Evolutionary conservation across 92 coral and sea anemone species (phyloP).

Genomic region (Phenganax subtilis): DNA sequence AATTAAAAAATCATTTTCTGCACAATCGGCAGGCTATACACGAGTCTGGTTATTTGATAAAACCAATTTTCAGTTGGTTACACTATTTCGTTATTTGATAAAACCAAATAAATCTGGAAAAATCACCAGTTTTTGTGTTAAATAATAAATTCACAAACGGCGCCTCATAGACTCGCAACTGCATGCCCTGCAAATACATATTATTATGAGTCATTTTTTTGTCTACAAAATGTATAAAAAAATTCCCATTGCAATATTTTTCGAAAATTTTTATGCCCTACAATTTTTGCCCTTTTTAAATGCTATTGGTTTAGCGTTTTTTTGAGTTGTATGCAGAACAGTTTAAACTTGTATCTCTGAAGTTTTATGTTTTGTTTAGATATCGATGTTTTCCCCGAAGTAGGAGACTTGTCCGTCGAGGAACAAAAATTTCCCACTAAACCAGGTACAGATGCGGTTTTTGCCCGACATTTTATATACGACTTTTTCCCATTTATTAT

Average conservation of each 20-base stretch:
- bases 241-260: no score
- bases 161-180: not conserved
- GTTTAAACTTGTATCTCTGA: not conserved
- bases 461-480: not conserved
- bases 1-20: no score
- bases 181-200: not conserved
- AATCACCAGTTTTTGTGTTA: no score
- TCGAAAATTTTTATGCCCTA: no score
- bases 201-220: not conserved
- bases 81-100: no score
- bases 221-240: no score
- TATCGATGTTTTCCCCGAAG: conserved; percentile 37
- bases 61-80: no score
- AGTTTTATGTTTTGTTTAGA: conserved; percentile 7
- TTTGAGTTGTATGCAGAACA: not conserved
- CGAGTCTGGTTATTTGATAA: no score
- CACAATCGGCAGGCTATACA: no score
- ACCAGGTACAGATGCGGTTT: conserved; percentile 8
- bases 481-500: not conserved
- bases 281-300: no score
- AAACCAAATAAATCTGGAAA: no score
- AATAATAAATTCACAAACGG: no score
- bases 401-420: conserved; percentile 20
- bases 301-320: not conserved
- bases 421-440: conserved; percentile 36